Evolutionary conservation across 2,797 vertebrate genomes (phyloP).

Genomic region (Euphonia xanthogaster): DNA sequence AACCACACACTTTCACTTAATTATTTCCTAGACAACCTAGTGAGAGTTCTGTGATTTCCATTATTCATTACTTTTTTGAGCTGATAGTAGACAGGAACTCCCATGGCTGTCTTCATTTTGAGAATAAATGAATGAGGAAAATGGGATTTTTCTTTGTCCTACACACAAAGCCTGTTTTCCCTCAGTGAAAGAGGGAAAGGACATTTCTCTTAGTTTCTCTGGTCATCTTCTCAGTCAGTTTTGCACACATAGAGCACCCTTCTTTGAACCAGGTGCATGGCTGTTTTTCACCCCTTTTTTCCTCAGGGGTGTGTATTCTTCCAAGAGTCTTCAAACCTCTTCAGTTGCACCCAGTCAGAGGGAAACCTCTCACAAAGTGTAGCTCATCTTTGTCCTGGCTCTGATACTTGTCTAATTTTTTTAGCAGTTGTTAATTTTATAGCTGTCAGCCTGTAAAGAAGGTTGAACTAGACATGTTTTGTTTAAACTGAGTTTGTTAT

Average conservation of each 20-base stretch:
- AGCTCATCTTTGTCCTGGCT: background rate
- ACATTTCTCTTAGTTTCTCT: background rate
- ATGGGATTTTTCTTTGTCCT: background rate
- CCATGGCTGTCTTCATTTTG: background rate
- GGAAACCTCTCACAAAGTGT: background rate
- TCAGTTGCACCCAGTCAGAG: background rate
- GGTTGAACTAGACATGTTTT: background rate
- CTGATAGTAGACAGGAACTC: background rate
- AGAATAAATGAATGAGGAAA: background rate
- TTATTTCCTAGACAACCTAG: background rate
- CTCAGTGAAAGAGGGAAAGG: background rate
- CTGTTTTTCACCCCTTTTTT: background rate
- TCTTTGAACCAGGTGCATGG: background rate
- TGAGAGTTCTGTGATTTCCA: background rate
- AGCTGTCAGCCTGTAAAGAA: background rate
- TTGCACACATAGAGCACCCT: background rate
- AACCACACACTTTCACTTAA: background rate
- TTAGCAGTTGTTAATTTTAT: background rate
- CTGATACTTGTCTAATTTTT: background rate
- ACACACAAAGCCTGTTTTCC: background rate
- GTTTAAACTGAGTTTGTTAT: background rate
- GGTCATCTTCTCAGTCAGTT: background rate
- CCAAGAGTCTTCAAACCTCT: background rate
- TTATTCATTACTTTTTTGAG: conserved; percentile 27
- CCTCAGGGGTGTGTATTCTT: background rate